Percentiles rank a stretch among this genome's conserved stretches.
Conservation (phyloP, 2,888 invertebrate genomes). For the Empis stercorea region DNA sequence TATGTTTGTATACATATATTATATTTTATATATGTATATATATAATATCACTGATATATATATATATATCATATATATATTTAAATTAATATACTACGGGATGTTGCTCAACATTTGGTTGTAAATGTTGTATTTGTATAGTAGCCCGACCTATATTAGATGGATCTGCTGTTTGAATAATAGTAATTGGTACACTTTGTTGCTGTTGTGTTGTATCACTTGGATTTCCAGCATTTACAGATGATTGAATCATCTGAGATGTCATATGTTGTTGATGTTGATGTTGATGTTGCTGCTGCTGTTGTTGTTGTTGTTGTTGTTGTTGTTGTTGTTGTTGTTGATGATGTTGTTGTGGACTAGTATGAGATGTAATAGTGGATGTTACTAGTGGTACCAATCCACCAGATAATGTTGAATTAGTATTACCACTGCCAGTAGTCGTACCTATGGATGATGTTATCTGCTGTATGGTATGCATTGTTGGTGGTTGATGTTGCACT, state of each 20-base stretch:
- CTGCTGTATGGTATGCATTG: constrained; percentile 36
- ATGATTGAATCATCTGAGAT: background rate
- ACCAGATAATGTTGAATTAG: constrained; percentile 25
- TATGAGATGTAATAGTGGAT: constrained; percentile 33
- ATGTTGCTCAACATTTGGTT: constrained; percentile 34
- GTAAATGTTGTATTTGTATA: constrained; percentile 31
- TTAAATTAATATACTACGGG: constrained; percentile 31
- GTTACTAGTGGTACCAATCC: constrained; percentile 32
- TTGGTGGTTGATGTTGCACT: constrained; percentile 33
- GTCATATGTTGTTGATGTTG: constrained; percentile 1
- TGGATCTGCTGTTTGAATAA: constrained; percentile 29
- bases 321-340: constrained; percentile 23
- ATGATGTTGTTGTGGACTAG: constrained; percentile 25
- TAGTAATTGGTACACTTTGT: constrained; percentile 31
- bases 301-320: constrained; percentile 17
- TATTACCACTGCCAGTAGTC: constrained; percentile 20
- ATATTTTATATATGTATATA: too few relatives aligned
- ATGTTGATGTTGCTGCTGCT: constrained; percentile 17
- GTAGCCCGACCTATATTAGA: constrained; percentile 33
- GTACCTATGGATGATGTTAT: constrained; percentile 29
- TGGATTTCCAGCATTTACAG: constrained; percentile 1
- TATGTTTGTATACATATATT: too few relatives aligned
- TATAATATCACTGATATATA: too few relatives aligned
- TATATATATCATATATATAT: too few relatives aligned
- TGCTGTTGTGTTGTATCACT: constrained; percentile 6